These are phyloP conservation scores for Patagioenas fasciata DNA, from an alignment of 2,113 vertebrate genomes.

Conservation along the genomic window DNA sequence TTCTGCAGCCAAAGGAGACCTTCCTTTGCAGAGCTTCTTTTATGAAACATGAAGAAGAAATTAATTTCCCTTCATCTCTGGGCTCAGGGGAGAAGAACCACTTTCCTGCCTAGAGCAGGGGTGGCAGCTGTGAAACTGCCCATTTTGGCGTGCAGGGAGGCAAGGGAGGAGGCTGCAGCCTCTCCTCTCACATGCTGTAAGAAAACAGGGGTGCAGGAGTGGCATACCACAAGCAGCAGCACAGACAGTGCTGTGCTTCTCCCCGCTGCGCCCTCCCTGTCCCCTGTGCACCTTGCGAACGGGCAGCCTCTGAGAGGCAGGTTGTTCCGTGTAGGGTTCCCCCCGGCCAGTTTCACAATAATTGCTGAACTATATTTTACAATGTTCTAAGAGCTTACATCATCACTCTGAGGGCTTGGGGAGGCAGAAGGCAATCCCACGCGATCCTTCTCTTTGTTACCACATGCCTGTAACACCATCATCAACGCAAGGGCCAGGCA, in stretches of 20 bases:
- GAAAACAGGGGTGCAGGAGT: rapidly evolving
- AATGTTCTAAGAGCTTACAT: background rate
- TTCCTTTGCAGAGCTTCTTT: background rate
- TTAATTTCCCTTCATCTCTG: background rate
- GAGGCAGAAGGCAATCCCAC: background rate
- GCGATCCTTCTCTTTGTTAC: background rate
- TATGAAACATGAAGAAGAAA: background rate
- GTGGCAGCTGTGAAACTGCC: background rate
- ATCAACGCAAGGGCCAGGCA: background rate
- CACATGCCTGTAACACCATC: background rate
- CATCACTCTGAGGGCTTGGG: rapidly evolving
- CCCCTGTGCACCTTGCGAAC: background rate
- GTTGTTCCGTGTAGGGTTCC: background rate
- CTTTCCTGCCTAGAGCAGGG: background rate
- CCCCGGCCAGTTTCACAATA: background rate
- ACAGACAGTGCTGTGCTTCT: rapidly evolving
- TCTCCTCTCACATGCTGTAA: background rate
- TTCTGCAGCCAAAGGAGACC: background rate
- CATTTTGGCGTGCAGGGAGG: too few species aligned
- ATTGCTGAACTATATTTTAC: background rate
- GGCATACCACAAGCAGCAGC: rapidly evolving
- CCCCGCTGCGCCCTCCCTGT: rapidly evolving
- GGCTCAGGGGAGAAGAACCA: background rate
- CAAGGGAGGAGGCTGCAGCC: background rate
- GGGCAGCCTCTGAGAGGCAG: background rate